Percentiles rank a stretch among this genome's conserved stretches.
phyloP scores from a whole-genome alignment of 2,113 vertebrate species.

The Cervus canadensis region DNA sequence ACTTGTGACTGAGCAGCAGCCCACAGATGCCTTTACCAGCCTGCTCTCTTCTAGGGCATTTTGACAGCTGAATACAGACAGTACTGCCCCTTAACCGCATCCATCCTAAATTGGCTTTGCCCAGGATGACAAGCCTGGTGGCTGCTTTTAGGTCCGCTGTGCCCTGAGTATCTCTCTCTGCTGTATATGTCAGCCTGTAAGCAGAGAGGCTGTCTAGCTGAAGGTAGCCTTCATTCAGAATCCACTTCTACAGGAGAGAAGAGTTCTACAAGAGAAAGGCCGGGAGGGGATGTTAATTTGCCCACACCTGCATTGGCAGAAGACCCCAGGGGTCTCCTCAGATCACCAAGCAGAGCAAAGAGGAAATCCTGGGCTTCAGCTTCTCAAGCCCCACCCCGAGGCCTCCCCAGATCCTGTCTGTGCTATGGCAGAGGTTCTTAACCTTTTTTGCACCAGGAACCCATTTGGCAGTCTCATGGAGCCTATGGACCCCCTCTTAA shows the following conservation, averaged over 20 bases:
- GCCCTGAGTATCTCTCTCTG: neutral
- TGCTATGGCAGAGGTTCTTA: neutral
- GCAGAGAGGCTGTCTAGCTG: neutral
- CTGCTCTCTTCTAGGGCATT: neutral
- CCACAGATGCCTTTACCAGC: neutral
- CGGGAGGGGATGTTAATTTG: neutral
- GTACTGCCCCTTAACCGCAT: neutral
- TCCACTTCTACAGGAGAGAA: neutral
- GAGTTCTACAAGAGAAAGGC: neutral
- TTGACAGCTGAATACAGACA: neutral
- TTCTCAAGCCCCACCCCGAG: neutral
- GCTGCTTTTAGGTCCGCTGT: neutral
- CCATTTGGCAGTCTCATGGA: neutral
- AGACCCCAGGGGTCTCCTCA: neutral
- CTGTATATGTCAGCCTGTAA: neutral
- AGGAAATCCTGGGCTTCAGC: neutral
- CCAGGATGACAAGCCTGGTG: neutral
- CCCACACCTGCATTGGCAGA: fast-evolving
- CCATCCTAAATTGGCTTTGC: neutral
- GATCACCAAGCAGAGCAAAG: neutral
- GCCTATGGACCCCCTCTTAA: neutral
- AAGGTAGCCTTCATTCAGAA: neutral
- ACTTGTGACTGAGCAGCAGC: neutral
- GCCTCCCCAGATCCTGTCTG: fast-evolving
- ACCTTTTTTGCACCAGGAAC: neutral